These are phyloP conservation scores for Emydura subglobosa DNA, from an alignment of 2,113 vertebrate species.

Conservation along the genomic window DNA sequence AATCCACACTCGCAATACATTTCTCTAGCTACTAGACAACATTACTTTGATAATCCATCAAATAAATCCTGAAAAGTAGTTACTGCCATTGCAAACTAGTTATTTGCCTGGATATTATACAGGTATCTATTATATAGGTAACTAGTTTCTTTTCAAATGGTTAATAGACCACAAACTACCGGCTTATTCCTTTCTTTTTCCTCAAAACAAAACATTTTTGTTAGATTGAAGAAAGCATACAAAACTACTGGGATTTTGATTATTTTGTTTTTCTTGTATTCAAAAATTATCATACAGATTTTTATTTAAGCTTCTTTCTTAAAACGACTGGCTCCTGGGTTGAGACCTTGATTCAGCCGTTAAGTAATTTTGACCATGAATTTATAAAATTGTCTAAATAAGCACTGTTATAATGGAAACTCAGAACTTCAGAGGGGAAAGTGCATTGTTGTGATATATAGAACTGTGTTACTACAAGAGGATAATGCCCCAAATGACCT, in stretches of 20 bases:
- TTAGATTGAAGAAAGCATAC: neutral
- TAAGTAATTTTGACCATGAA: neutral
- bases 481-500: neutral
- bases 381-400: neutral
- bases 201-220: neutral
- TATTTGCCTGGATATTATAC: neutral
- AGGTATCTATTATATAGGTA: neutral
- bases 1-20: neutral
- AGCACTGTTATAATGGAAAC: neutral
- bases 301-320: neutral
- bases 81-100: neutral
- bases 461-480: neutral
- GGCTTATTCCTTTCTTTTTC: neutral
- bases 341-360: neutral
- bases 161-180: neutral
- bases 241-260: neutral
- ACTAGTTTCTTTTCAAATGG: neutral
- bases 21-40: neutral
- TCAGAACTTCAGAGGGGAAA: neutral
- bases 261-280: neutral
- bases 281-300: neutral
- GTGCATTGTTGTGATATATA: neutral
- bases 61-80: neutral
- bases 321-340: neutral
- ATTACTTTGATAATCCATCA: neutral